Evolutionary conservation across 2,797 vertebrate genomes (phyloP), one percentile per base, ranked within the genome.

Genomic region (Coracias cyanogaster): DNA sequence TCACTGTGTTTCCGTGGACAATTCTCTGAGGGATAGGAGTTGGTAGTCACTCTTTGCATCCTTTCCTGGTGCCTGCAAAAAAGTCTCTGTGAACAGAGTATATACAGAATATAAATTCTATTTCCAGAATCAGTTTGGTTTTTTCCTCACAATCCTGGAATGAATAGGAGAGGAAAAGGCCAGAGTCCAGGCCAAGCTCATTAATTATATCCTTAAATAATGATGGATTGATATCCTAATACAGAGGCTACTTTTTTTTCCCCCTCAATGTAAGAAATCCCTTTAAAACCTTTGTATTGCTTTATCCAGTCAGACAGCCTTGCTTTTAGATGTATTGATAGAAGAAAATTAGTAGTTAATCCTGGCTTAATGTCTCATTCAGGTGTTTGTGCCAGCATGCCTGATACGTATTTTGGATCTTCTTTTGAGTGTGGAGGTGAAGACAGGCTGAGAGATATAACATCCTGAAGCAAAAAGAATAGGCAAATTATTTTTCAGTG

Each of bases 1-100:
- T 52, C 39, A 3, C 31, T 73, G 49, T 41, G 35, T 64, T 83
- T 74, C 45, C n/a, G 7, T 5, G 22, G 45, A 15, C 10, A 48
- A 6, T 57, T 60, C 64, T 74, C 41, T 0, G 0, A 57, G 60
- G 45, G 19, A 25, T 0, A 33, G 61, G 43, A 60, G 24, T 15
- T 45, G 28, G 18, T 43, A 65, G 54, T 86, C 10, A 15, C 43
- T 73, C 51, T 45, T 58, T 62, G 43, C 31, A 31, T 62, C 58
- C 54, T 45, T 55, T 66, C 26, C 43, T 48, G 55, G 22, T 90
- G 65, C 35, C 77, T 70, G 21, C 1, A 2, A 25, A 2, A 25
- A 85, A 39, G 35, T 58, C 45, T 51, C 41, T 55, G 33, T 2
- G 1, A 17, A 26, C 52, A 83, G 33, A 67, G 9, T 0, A 52